These are phyloP conservation scores for Brachionus manjavacas DNA, from an alignment of 1,140 invertebrate species.

Conservation along the genomic window DNA sequence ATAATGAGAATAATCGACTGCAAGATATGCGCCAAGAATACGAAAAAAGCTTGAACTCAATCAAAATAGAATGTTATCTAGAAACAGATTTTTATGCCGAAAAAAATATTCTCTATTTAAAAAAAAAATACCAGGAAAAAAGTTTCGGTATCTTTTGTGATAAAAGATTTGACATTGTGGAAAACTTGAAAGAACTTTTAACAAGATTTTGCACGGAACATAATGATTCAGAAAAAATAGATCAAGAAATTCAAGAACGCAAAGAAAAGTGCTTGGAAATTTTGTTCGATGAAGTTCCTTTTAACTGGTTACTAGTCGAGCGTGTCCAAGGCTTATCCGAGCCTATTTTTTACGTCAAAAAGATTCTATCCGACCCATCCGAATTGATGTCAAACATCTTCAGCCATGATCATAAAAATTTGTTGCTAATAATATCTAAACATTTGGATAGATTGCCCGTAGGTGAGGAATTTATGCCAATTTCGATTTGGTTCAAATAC, in stretches of 20 bases:
- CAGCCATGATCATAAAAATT: background rate
- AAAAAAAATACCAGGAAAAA: background rate
- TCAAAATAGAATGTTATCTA: slow-evolving; percentile 29
- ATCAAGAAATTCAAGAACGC: background rate
- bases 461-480: background rate
- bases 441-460: background rate
- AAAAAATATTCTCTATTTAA: slow-evolving; percentile 7
- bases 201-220: background rate
- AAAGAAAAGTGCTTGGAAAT: slow-evolving; percentile 1
- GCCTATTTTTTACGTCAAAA: background rate
- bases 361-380: background rate
- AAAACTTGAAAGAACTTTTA: background rate
- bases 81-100: background rate
- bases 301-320: background rate
- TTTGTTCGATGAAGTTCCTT: slow-evolving; percentile 12
- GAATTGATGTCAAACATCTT: background rate
- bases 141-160: background rate
- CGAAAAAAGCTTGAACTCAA: background rate
- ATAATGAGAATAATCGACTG: slow-evolving; percentile 48
- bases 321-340: background rate
- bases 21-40: slow-evolving; percentile 47
- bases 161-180: background rate
- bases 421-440: background rate
- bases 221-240: background rate
- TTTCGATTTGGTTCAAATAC: background rate